A percentile compares a stretch with the other conserved stretches of the same genome.
phyloP scores from a whole-genome alignment of 2,888 invertebrate species.

The Cristatella mucedo region DNA sequence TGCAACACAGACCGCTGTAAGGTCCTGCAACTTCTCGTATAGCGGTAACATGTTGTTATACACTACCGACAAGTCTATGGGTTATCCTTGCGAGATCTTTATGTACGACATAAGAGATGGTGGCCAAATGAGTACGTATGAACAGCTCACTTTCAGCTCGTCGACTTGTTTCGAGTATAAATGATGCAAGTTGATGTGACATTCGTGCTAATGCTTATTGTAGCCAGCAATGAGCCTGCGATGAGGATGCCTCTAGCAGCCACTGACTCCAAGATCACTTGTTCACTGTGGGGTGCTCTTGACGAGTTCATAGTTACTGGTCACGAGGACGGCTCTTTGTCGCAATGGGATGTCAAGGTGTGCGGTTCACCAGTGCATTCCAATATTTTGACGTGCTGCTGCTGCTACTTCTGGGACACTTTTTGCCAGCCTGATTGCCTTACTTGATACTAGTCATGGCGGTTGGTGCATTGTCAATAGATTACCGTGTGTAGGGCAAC shows the following conservation, averaged over 20 bases:
- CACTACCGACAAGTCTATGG: constrained; percentile 81
- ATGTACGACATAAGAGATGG: constrained; percentile 46
- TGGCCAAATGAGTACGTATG: constrained; percentile 32
- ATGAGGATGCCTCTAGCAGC: constrained; percentile 57
- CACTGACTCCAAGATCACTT: constrained; percentile 63
- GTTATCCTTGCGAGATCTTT: constrained; percentile 72
- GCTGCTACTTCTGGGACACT: too few relatives aligned
- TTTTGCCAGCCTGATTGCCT: too few relatives aligned
- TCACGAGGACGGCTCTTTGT: constrained; percentile 80
- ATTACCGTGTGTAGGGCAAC: too few relatives aligned
- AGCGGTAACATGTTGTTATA: constrained; percentile 80
- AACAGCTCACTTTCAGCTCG: not conserved
- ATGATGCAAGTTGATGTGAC: constrained; percentile 4
- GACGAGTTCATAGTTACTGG: constrained; percentile 48
- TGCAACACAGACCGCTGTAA: constrained; percentile 55
- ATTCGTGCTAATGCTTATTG: too few relatives aligned
- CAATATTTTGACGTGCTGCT: too few relatives aligned
- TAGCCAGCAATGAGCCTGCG: constrained; percentile 59
- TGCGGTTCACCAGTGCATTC: too few relatives aligned
- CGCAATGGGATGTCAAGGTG: constrained; percentile 66
- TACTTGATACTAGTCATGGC: too few relatives aligned
- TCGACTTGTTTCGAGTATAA: too few relatives aligned
- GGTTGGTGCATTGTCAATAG: too few relatives aligned
- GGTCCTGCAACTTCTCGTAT: constrained; percentile 78
- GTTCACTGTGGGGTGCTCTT: constrained; percentile 79